Conservation (phyloP, 2,888 invertebrate species). For the Bugula neritina region DNA sequence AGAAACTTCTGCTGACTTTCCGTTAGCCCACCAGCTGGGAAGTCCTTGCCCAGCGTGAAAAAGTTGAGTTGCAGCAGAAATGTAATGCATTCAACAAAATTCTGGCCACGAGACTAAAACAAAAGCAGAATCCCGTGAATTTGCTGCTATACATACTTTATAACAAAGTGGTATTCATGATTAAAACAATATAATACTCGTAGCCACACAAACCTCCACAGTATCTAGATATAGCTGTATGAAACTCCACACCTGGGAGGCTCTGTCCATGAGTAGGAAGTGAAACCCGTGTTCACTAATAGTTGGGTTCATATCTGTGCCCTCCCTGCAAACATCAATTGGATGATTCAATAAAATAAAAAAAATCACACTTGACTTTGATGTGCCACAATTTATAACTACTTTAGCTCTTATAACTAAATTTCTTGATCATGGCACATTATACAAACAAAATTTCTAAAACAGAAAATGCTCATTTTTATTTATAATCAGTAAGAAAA, state of each 20-base stretch:
- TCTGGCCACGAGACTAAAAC: conserved; percentile 65
- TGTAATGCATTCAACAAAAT: conserved; percentile 83
- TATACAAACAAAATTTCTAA: too few relatives aligned
- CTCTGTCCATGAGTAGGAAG: conserved; percentile 84
- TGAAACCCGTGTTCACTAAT: conserved; percentile 93
- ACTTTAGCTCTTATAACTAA: too few relatives aligned
- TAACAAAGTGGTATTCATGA: too few relatives aligned
- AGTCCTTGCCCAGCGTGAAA: conserved; percentile 88
- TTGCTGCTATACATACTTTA: too few relatives aligned
- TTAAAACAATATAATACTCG: too few relatives aligned
- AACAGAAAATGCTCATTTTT: too few relatives aligned
- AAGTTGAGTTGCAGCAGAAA: conserved; percentile 95
- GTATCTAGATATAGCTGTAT: conserved; percentile 91
- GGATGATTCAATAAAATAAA: too few relatives aligned
- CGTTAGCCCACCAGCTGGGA: conserved; percentile 89
- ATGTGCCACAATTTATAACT: too few relatives aligned
- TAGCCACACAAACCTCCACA: conserved; percentile 61
- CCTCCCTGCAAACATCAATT: conserved; percentile 50
- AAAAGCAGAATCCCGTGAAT: too few relatives aligned
- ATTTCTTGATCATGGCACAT: too few relatives aligned
- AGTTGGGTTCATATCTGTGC: conserved; percentile 54
- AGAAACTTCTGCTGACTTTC: conserved; percentile 79
- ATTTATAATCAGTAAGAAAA: too few relatives aligned
- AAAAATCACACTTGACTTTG: too few relatives aligned
- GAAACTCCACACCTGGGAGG: conserved; percentile 94